These are phyloP conservation scores for Rhamnusium bicolor DNA, from an alignment of 2,888 invertebrate species.

Conservation along the genomic window DNA sequence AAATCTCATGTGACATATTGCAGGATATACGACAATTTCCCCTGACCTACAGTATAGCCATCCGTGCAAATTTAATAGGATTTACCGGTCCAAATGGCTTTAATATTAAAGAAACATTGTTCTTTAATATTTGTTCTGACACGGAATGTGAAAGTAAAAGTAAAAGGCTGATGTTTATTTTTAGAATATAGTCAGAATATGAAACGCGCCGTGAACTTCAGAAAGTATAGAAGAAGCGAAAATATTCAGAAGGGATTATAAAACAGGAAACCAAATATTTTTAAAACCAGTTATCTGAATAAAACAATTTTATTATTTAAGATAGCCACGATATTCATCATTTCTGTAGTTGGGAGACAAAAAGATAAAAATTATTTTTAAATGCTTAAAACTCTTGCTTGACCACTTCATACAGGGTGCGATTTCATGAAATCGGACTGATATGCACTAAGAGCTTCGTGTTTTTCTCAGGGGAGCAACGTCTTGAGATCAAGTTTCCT, in stretches of 20 bases:
- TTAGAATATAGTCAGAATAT: background rate
- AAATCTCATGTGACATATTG: constrained; percentile 43
- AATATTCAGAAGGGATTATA: background rate
- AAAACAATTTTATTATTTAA: background rate
- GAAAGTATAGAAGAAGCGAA: background rate
- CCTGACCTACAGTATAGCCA: constrained; percentile 23
- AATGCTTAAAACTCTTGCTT: too few relatives aligned
- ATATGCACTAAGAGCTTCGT: too few relatives aligned
- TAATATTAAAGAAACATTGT: constrained; percentile 24
- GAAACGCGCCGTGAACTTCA: background rate
- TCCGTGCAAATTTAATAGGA: constrained; percentile 25
- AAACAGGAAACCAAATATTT: too few relatives aligned
- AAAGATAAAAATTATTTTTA: too few relatives aligned
- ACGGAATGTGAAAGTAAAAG: background rate
- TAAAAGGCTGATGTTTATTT: constrained; percentile 1
- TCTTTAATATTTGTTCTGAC: constrained; percentile 21
- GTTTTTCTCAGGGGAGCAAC: too few relatives aligned
- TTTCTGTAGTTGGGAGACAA: too few relatives aligned
- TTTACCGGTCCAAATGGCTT: constrained; percentile 27
- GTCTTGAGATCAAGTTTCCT: too few relatives aligned
- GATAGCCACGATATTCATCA: too few relatives aligned
- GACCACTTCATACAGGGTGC: too few relatives aligned
- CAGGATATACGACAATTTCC: constrained; percentile 29
- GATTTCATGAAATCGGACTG: too few relatives aligned
- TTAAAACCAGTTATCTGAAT: too few relatives aligned